These are phyloP conservation scores for Corella eumyota DNA, from an alignment of 23 tunicate genomes.

Conservation along the genomic window DNA sequence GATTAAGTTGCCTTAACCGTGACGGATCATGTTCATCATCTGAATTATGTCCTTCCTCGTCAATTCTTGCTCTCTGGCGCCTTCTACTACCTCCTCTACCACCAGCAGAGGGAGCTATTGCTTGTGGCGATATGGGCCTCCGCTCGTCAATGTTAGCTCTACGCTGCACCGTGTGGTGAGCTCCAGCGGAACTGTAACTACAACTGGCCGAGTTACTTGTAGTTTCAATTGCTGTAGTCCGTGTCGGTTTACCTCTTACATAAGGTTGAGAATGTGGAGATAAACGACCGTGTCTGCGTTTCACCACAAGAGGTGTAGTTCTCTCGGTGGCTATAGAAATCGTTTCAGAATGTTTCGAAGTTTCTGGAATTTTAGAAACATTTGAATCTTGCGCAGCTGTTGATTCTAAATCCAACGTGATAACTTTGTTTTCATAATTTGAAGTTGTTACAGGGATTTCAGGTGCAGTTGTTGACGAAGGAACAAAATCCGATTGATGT, in stretches of 20 bases:
- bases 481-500: constrained; percentile 20
- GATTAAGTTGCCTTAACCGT: constrained; percentile 28
- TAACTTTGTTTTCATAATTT: too few species aligned
- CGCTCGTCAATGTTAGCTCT: constrained; percentile 29
- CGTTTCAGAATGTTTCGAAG: not conserved
- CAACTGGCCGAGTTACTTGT: constrained; percentile 9
- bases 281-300: constrained; percentile 48
- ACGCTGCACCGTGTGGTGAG: constrained; percentile 13
- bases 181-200: constrained; percentile 6
- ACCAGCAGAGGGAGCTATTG: not conserved
- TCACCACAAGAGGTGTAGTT: constrained; percentile 8
- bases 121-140: constrained; percentile 24
- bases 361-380: not conserved
- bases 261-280: constrained; percentile 57
- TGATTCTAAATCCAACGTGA: too few species aligned
- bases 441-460: too few species aligned
- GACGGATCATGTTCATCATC: constrained; percentile 81
- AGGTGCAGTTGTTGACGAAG: not conserved
- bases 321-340: not conserved
- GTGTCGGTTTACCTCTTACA: constrained; percentile 22
- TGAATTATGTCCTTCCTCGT: constrained; percentile 41
- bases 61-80: constrained; percentile 27
- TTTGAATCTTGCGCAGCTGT: not conserved
- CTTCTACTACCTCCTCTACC: constrained; percentile 12
- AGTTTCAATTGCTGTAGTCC: constrained; percentile 9